Evolutionary conservation across 2,113 vertebrate species (phyloP).

Genomic region (Cichladusa arquata): DNA sequence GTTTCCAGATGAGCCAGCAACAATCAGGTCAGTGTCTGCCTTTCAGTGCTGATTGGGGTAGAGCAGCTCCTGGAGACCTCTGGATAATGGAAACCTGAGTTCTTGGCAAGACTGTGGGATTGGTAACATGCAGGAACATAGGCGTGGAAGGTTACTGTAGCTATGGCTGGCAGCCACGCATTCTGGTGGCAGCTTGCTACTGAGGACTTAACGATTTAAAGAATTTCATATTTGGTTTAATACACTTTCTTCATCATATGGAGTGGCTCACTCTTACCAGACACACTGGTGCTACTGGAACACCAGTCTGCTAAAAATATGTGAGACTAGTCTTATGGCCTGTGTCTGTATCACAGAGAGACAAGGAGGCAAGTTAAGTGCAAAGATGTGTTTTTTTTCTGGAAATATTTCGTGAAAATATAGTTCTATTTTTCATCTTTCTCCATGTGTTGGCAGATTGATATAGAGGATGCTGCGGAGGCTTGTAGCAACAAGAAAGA

Average conservation of each 20-base stretch:
- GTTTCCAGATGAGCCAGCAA: background rate
- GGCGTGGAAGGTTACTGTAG: background rate
- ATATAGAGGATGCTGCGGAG: background rate
- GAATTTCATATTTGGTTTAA: background rate
- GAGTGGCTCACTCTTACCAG: background rate
- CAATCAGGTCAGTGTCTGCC: background rate
- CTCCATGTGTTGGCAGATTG: background rate
- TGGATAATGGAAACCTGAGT: background rate
- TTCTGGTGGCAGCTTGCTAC: background rate
- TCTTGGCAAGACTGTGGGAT: background rate
- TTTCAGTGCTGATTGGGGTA: background rate
- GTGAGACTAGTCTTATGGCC: background rate
- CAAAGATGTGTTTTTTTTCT: background rate
- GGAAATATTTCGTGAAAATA: background rate
- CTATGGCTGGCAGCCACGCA: background rate
- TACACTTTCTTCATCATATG: background rate
- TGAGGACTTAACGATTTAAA: background rate
- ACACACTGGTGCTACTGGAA: fast-evolving
- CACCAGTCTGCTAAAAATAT: background rate
- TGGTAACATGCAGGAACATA: background rate
- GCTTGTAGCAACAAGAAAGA: background rate
- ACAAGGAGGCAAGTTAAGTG: background rate
- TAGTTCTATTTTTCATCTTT: background rate
- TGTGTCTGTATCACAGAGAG: background rate
- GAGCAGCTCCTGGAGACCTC: background rate